Evolutionary conservation across 2,888 invertebrate genomes (phyloP).

Genomic region (Diabrotica balteata): DNA sequence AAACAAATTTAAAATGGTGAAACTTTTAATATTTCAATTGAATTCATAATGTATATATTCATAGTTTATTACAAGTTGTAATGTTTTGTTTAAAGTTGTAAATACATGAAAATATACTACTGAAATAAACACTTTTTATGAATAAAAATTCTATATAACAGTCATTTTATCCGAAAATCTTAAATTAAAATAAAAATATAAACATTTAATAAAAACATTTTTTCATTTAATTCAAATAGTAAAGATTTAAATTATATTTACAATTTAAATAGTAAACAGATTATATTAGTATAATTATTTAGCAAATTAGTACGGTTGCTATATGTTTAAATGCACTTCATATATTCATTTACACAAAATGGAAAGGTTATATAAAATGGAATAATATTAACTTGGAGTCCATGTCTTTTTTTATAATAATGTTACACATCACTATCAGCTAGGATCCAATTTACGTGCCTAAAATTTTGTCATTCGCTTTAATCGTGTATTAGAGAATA

Average conservation of each 20-base stretch:
- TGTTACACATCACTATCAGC: too few relatives aligned
- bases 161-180: not conserved
- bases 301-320: not conserved
- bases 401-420: too few relatives aligned
- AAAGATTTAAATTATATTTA: too few relatives aligned
- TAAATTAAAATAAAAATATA: slow-evolving; percentile 4
- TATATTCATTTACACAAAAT: not conserved
- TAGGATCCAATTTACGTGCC: too few relatives aligned
- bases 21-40: slow-evolving; percentile 46
- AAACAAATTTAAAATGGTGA: slow-evolving; percentile 31
- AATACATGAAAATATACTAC: slow-evolving; percentile 39
- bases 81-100: slow-evolving; percentile 40
- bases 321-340: too few relatives aligned
- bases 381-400: too few relatives aligned
- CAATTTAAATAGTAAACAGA: not conserved
- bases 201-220: too few relatives aligned
- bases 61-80: slow-evolving; percentile 46
- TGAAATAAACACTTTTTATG: slow-evolving; percentile 30
- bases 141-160: not conserved
- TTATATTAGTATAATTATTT: not conserved
- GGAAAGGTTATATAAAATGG: too few relatives aligned
- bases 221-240: not conserved
- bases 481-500: too few relatives aligned
- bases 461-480: too few relatives aligned
- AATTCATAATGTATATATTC: slow-evolving; percentile 47